A percentile compares a stretch with the other conserved stretches of the same genome.
These are phyloP conservation scores for Malurus splendens DNA, from an alignment of 2,797 vertebrate species.

Conservation along the genomic window DNA sequence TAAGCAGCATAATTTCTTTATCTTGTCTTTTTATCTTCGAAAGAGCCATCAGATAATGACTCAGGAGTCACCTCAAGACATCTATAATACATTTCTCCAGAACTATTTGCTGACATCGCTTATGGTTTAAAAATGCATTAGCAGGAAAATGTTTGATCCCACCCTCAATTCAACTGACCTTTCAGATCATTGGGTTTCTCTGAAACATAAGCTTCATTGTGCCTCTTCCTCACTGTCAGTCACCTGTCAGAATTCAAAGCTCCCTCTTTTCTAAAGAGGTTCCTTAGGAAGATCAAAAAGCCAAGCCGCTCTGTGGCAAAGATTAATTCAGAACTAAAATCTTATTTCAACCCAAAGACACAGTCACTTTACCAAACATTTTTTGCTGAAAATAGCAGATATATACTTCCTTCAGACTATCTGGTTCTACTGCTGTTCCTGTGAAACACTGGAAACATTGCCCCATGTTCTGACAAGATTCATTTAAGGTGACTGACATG, in stretches of 20 bases:
- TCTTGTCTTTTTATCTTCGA: background rate
- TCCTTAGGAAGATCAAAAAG: constrained; percentile 29
- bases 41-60: background rate
- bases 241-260: constrained; percentile 21
- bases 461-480: background rate
- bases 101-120: background rate
- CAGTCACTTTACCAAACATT: background rate
- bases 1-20: background rate
- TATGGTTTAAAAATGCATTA: constrained; percentile 2
- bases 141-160: background rate
- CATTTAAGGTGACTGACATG: background rate
- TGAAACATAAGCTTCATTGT: background rate
- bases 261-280: background rate
- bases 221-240: background rate
- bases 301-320: background rate
- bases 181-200: background rate
- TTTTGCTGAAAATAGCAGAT: background rate
- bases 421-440: background rate
- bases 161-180: background rate
- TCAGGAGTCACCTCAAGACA: background rate
- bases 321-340: constrained; percentile 5
- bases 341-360: background rate
- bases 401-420: background rate
- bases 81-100: background rate
- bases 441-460: background rate